Percentiles rank a stretch among this genome's conserved stretches.
phyloP scores from a whole-genome alignment of 2,797 vertebrate species.

The Scyliorhinus canicula region DNA sequence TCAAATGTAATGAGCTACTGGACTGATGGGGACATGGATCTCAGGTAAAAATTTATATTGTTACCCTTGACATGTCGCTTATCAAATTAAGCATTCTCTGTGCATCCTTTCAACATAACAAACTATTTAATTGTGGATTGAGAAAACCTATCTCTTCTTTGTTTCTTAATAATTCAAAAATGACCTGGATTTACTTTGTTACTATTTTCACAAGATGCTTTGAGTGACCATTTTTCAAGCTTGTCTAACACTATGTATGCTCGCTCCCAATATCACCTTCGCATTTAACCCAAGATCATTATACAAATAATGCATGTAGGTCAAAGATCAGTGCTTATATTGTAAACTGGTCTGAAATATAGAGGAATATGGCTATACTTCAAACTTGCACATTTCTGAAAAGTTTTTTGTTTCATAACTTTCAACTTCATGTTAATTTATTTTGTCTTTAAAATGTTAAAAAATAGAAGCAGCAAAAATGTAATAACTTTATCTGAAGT shows the following conservation, averaged over 20 bases:
- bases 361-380: background rate
- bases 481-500: background rate
- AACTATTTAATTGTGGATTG: background rate
- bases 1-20: constrained; percentile 61
- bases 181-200: background rate
- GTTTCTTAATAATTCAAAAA: background rate
- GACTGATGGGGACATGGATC: constrained; percentile 64
- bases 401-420: background rate
- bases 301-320: background rate
- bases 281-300: background rate
- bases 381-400: background rate
- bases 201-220: background rate
- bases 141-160: background rate
- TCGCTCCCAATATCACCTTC: background rate
- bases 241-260: background rate
- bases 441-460: background rate
- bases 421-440: background rate
- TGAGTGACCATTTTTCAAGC: background rate
- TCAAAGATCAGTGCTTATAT: background rate
- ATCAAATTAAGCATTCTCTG: background rate
- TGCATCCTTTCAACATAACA: background rate
- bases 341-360: background rate
- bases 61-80: background rate
- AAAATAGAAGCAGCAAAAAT: background rate
- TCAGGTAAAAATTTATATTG: constrained; percentile 51